phyloP scores from a whole-genome alignment of 37 sponge, comb jelly and placozoan genomes.

The Ianthella basta region DNA sequence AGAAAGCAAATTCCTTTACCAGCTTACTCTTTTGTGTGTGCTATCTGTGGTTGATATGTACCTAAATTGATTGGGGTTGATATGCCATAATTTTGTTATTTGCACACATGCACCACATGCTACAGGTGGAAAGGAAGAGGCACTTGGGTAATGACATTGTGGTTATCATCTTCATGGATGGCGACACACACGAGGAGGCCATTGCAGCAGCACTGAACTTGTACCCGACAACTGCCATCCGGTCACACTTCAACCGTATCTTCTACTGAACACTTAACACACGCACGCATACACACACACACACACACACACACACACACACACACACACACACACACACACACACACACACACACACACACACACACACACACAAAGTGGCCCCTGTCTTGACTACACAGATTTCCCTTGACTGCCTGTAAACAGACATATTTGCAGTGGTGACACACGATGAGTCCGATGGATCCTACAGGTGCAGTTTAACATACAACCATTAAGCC shows the following conservation, averaged over 20 bases:
- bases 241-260: constrained; percentile 84
- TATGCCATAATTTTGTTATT: too few relatives aligned
- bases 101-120: background rate
- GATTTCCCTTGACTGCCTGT: background rate
- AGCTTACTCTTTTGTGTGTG: too few relatives aligned
- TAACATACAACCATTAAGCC: background rate
- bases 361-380: constrained; percentile 13
- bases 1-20: too few relatives aligned
- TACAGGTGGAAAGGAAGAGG: constrained; percentile 82
- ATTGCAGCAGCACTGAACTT: constrained; percentile 43
- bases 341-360: constrained; percentile 18
- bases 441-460: constrained; percentile 25
- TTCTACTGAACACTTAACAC: too few relatives aligned
- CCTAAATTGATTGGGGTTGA: too few relatives aligned
- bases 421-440: constrained; percentile 51
- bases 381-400: constrained; percentile 1
- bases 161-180: constrained; percentile 79
- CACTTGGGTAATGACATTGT: constrained; percentile 91
- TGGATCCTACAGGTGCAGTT: constrained; percentile 42
- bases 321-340: constrained; percentile 6
- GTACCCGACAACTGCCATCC: constrained; percentile 55
- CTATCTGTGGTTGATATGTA: too few relatives aligned
- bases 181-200: constrained; percentile 45
- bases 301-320: constrained; percentile 25
- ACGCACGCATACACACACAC: constrained; percentile 9